Evolutionary conservation across 2,888 invertebrate species (phyloP), one percentile per base, ranked within the genome.

Genomic region (Pristionchus fissidentatus): DNA sequence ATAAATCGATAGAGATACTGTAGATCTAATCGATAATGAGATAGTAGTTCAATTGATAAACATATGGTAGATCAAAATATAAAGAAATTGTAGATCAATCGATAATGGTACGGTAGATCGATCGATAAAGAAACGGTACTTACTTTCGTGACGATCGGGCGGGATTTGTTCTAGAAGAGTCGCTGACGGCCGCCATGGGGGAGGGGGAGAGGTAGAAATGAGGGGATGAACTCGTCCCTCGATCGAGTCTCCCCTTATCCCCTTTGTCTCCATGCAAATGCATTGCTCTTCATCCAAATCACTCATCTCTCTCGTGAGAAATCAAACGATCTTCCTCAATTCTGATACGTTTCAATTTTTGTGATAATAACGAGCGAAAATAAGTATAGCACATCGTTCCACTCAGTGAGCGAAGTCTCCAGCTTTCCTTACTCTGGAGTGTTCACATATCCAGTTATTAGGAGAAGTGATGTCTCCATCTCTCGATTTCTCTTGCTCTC

Each of bases 161-260:
- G 1, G 70, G 43, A 19, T 70, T 70, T 26, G 43, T 41, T 70
- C 52, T 52, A 43, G 70, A 43, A 43, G 70, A 26, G 19, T 10
- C n/a, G n/a, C n/a, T n/a, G n/a, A n/a, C 2, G 26, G 70, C 70
- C 70, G 70, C 38, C 70, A 70, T 70, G 41, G 70, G 43, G 7
- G 41, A 41, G 70, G 70, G 41, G 43, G 43, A 70, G 26, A 19
- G n/a, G 70, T 43, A 70, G 70, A 43, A 70, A 70, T 70, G 70
- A 70, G 26, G 29, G 7, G 70, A 26, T 38, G 26, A 7, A n/a
- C 3, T 3, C 22, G 13, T 41, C 10, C 26, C 55, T 41, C 22
- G 66, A 38, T 38, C 22, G 19, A 22, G n/a, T n/a, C n/a, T n/a
- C n/a, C n/a, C n/a, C n/a, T n/a, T n/a, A n/a, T n/a, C n/a, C n/a